Conservation (phyloP, 2,113 vertebrate genomes). For the Lucifuga dentata region DNA sequence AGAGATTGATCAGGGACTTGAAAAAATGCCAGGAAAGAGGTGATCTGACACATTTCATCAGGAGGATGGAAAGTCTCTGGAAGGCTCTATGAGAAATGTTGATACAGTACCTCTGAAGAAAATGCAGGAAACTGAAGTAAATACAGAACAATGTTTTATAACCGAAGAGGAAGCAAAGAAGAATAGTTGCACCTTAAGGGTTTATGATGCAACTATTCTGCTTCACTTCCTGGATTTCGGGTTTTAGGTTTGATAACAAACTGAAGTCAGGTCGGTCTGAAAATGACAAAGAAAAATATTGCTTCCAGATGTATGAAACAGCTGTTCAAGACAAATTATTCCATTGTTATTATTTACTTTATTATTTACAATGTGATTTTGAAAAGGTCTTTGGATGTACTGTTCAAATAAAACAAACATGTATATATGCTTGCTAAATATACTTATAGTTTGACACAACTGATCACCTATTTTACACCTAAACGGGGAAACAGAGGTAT, state of each 20-base stretch:
- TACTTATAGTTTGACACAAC: slow-evolving; percentile 7
- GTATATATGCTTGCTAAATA: slow-evolving; percentile 24
- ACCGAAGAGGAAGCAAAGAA: neutral
- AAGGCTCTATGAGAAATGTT: slow-evolving; percentile 14
- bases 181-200: no score
- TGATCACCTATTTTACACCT: neutral
- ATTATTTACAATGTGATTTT: slow-evolving; percentile 41
- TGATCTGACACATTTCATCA: slow-evolving; percentile 48
- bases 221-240: no score
- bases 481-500: slow-evolving; percentile 1
- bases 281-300: neutral
- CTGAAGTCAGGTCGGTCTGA: neutral
- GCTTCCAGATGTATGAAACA: no score
- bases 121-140: neutral
- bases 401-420: slow-evolving; percentile 56
- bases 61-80: slow-evolving; percentile 48
- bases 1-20: slow-evolving; percentile 35
- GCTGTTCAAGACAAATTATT: no score
- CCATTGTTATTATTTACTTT: neutral
- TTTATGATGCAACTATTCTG: no score
- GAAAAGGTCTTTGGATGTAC: neutral
- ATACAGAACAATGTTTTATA: no score
- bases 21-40: slow-evolving; percentile 2
- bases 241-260: neutral
- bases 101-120: neutral